Conservation (phyloP, 2,888 invertebrate genomes). For the Lasius fuliginosus region DNA sequence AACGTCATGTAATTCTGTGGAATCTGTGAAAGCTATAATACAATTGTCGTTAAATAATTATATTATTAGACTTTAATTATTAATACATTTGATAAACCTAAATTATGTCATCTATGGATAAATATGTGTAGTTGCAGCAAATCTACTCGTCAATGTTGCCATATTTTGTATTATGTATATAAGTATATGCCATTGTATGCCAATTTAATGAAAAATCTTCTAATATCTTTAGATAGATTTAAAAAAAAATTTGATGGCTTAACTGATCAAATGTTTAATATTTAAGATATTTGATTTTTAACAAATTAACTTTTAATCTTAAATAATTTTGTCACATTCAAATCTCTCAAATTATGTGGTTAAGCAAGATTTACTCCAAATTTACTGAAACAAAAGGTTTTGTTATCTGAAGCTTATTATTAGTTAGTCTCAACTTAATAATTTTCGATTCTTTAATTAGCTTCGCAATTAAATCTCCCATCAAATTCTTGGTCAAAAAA, state of each 20-base stretch:
- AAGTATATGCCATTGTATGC: background rate
- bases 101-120: background rate
- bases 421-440: background rate
- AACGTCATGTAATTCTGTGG: constrained; percentile 5
- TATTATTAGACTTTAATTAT: background rate
- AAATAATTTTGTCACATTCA: background rate
- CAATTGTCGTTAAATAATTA: constrained; percentile 7
- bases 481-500: background rate
- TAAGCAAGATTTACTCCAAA: background rate
- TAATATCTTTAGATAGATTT: background rate
- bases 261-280: constrained; percentile 1
- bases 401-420: background rate
- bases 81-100: background rate
- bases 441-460: background rate
- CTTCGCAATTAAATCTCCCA: background rate
- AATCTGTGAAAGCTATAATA: background rate
- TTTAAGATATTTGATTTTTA: background rate
- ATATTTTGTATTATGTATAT: background rate
- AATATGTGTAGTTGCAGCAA: too few relatives aligned
- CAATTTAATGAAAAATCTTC: background rate
- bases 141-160: background rate
- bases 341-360: background rate
- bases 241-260: background rate
- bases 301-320: background rate
- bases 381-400: constrained; percentile 24